These are phyloP conservation scores for Intellagama lesueurii DNA, from an alignment of 2,797 vertebrate genomes.

Conservation along the genomic window DNA sequence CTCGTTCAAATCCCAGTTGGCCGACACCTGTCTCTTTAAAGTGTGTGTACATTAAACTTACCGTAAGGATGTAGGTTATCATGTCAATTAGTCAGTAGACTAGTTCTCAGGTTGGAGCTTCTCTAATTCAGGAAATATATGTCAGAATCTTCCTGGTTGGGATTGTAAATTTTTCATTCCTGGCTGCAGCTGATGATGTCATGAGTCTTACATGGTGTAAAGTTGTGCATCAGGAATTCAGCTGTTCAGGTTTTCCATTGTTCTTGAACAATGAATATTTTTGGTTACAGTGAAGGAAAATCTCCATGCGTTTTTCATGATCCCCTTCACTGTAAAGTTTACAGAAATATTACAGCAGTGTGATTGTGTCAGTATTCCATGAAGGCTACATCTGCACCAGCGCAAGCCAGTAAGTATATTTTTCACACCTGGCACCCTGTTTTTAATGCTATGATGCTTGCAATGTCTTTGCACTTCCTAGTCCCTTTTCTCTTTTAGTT, in stretches of 20 bases:
- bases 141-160: neutral
- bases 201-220: no score
- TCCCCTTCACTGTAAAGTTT: neutral
- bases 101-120: neutral
- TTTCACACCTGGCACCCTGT: neutral
- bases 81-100: conserved; percentile 5
- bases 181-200: no score
- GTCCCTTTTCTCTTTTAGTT: neutral
- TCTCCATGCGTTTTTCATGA: neutral
- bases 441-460: neutral
- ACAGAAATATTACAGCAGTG: neutral
- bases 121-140: neutral
- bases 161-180: no score
- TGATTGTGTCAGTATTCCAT: neutral
- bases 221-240: no score
- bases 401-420: neutral
- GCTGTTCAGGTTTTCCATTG: neutral
- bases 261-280: neutral
- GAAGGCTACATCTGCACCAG: neutral
- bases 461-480: neutral
- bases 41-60: neutral
- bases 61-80: conserved; percentile 4
- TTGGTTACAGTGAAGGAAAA: neutral
- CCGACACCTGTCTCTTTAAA: neutral
- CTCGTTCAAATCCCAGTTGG: neutral